These are phyloP conservation scores for Oreochromis grahami DNA, from an alignment of 2,797 vertebrate species.

Conservation along the genomic window DNA sequence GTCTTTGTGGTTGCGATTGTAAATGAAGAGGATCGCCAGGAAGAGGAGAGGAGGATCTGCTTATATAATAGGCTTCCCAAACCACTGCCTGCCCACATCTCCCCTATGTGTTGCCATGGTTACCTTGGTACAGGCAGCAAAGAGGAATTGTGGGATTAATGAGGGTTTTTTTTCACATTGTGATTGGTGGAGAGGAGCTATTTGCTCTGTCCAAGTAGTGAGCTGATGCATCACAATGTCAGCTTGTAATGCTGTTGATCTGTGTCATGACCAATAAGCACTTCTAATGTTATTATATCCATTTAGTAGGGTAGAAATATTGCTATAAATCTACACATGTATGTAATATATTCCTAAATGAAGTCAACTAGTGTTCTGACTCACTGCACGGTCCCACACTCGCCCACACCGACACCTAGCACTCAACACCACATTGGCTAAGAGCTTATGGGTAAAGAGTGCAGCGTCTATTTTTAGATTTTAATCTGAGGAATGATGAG, in stretches of 20 bases:
- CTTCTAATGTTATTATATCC: not conserved
- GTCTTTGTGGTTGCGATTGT: not conserved
- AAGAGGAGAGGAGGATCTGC: not conserved
- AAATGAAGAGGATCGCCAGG: not conserved
- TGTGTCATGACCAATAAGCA: not conserved
- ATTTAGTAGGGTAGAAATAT: not conserved
- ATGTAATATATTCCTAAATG: not conserved
- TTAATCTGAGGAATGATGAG: not conserved
- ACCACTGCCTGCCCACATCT: slow-evolving; percentile 21
- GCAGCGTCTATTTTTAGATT: not conserved
- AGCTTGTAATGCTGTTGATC: not conserved
- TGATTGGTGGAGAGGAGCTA: slow-evolving; percentile 48
- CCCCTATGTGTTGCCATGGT: slow-evolving; percentile 64
- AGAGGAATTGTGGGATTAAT: slow-evolving; percentile 61
- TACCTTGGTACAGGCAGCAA: slow-evolving; percentile 43
- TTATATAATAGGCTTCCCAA: slow-evolving; percentile 38
- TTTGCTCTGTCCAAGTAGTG: not conserved
- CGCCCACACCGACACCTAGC: slow-evolving; percentile 60
- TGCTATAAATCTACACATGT: not conserved
- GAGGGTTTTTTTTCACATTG: slow-evolving; percentile 16
- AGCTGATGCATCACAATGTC: not conserved
- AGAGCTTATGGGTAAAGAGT: not conserved
- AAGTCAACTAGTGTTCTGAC: not conserved
- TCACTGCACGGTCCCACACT: not conserved
- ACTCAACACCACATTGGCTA: not conserved